A percentile compares a stretch with the other conserved stretches of the same genome.
These are phyloP conservation scores for Eristalis tenax DNA, from an alignment of 2,888 invertebrate genomes.

Conservation along the genomic window DNA sequence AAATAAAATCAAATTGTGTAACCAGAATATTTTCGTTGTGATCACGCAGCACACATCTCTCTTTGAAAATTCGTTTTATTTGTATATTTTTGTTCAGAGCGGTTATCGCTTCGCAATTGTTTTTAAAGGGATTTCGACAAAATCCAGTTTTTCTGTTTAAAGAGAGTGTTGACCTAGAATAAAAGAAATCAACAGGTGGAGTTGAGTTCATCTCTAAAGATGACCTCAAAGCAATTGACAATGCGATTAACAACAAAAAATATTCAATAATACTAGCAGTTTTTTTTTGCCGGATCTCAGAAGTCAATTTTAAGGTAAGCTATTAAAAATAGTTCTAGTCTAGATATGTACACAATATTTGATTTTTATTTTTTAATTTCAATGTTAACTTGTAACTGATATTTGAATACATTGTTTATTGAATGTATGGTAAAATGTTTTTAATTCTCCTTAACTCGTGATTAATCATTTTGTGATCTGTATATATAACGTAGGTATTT, in stretches of 20 bases:
- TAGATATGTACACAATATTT: neutral
- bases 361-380: neutral
- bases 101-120: neutral
- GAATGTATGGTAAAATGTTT: too few species aligned
- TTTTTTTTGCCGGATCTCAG: neutral
- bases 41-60: neutral
- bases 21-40: slow-evolving; percentile 10
- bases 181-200: slow-evolving; percentile 20
- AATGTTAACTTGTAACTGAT: too few species aligned
- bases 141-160: neutral
- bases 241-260: neutral
- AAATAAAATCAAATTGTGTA: slow-evolving; percentile 27
- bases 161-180: neutral
- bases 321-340: too few species aligned
- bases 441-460: too few species aligned
- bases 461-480: too few species aligned
- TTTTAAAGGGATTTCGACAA: neutral
- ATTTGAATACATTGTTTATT: too few species aligned
- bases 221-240: slow-evolving; percentile 3
- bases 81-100: neutral
- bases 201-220: slow-evolving; percentile 1
- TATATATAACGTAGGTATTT: neutral
- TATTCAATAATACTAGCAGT: neutral
- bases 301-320: neutral
- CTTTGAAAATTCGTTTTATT: neutral